These are phyloP conservation scores for Clinocottus analis DNA, from an alignment of 2,113 vertebrate genomes.

Conservation along the genomic window DNA sequence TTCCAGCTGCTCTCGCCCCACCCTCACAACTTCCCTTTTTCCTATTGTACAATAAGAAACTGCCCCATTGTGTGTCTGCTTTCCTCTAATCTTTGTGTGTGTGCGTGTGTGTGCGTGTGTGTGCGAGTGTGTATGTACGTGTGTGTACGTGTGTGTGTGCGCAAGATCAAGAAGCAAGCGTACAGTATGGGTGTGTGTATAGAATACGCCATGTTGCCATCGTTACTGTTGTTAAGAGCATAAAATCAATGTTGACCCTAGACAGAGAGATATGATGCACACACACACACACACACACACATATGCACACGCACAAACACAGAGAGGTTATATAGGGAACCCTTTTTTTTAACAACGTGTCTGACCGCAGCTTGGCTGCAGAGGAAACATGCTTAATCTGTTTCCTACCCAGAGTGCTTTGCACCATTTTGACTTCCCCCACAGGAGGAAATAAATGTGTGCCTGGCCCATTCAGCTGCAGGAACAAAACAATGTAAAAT, in stretches of 20 bases:
- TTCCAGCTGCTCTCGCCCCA: constrained; percentile 17
- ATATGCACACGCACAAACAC: neutral
- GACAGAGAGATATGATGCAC: constrained; percentile 55
- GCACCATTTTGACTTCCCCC: constrained; percentile 36
- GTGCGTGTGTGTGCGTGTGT: neutral
- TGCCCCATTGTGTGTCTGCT: constrained; percentile 18
- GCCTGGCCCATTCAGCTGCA: constrained; percentile 12
- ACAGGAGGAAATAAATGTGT: constrained; percentile 24
- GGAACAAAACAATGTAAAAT: constrained; percentile 7
- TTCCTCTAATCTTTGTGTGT: constrained; percentile 16
- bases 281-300: neutral
- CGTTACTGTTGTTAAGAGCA: constrained; percentile 53
- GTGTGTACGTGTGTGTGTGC: neutral
- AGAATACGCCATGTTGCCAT: constrained; percentile 52
- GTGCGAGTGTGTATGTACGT: neutral
- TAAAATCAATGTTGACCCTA: constrained; percentile 66
- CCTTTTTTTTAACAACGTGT: constrained; percentile 17
- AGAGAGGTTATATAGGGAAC: constrained; percentile 9
- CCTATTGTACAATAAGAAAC: constrained; percentile 40
- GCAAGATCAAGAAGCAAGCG: neutral
- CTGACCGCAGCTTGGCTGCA: constrained; percentile 28
- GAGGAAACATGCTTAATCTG: constrained; percentile 37
- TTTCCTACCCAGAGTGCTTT: constrained; percentile 27
- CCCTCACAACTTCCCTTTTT: constrained; percentile 31
- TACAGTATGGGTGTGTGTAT: constrained; percentile 42